phyloP scores from a whole-genome alignment of 2,113 vertebrate genomes.

The Parus major region DNA sequence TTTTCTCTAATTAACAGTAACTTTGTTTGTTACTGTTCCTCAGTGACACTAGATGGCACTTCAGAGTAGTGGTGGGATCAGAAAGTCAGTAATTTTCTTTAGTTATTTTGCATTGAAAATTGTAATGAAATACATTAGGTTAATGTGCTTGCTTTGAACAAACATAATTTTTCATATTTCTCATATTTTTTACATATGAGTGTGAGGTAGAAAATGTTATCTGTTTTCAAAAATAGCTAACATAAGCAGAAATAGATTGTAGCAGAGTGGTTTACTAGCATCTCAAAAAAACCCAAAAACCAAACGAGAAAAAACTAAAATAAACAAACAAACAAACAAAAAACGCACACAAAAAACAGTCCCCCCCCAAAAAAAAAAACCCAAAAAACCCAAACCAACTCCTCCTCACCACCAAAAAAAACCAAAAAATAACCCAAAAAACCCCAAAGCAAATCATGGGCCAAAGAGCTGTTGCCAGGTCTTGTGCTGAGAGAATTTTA shows the following conservation, averaged over 20 bases:
- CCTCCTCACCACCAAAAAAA: neutral
- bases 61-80: slow-evolving; percentile 13
- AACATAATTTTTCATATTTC: neutral
- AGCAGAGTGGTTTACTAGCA: neutral
- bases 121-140: neutral
- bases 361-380: too few relatives aligned
- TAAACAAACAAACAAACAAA: neutral
- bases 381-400: neutral
- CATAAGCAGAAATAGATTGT: neutral
- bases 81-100: neutral
- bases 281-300: neutral
- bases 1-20: neutral
- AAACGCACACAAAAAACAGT: too few relatives aligned
- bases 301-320: too few relatives aligned
- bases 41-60: slow-evolving; percentile 56
- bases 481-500: neutral
- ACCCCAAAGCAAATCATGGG: neutral
- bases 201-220: neutral
- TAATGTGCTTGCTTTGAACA: neutral
- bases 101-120: neutral
- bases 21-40: neutral
- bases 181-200: neutral
- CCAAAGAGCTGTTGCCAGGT: neutral
- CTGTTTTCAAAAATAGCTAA: neutral
- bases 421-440: neutral